phyloP scores from a whole-genome alignment of 2,888 invertebrate species.

The Acrobasis suavella region DNA sequence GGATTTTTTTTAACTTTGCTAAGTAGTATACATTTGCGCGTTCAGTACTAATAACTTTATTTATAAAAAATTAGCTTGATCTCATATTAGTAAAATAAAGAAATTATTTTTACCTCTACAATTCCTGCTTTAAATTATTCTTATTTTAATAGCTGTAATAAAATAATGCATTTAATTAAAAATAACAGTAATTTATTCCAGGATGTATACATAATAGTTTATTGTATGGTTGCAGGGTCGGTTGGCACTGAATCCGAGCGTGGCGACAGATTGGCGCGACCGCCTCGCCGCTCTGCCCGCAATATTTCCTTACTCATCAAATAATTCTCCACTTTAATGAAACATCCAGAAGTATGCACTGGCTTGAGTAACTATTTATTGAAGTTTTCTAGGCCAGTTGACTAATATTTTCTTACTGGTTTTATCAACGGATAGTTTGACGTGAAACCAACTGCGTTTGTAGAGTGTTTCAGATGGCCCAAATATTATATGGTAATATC shows the following conservation, averaged over 20 bases:
- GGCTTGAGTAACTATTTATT: conserved; percentile 29
- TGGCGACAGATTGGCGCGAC: conserved; percentile 66
- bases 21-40: too few relatives aligned
- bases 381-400: background rate
- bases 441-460: too few relatives aligned
- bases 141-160: background rate
- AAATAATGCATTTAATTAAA: background rate
- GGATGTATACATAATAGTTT: conserved; percentile 14
- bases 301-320: conserved; percentile 50
- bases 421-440: background rate
- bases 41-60: too few relatives aligned
- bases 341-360: conserved; percentile 42
- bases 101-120: too few relatives aligned
- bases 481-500: too few relatives aligned
- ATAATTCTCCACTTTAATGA: conserved; percentile 42
- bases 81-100: too few relatives aligned
- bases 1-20: too few relatives aligned
- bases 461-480: too few relatives aligned
- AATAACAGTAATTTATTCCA: conserved; percentile 1
- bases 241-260: conserved; percentile 57
- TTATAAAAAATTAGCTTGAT: too few relatives aligned
- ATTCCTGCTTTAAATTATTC: too few relatives aligned
- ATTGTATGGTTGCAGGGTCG: conserved; percentile 44
- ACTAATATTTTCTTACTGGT: conserved; percentile 5
- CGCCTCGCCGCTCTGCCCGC: conserved; percentile 44